Evolutionary conservation across 2,797 vertebrate species (phyloP).

Genomic region (Brachyalestes nurse): DNA sequence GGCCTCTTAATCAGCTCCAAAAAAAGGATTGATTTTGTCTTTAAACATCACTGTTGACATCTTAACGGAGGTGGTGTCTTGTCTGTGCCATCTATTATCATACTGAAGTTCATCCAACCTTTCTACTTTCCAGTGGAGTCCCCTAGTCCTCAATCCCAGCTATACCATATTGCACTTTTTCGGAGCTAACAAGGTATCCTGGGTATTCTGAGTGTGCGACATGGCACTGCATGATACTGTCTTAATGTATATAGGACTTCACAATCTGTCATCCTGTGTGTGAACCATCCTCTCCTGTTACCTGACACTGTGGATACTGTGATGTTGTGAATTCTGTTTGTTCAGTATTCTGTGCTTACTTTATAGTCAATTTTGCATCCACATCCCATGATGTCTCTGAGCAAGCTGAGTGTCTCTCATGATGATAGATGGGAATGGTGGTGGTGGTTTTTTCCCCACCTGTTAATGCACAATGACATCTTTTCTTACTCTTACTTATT

Average conservation of each 20-base stretch:
- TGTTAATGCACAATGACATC: background rate
- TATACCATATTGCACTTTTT: slow-evolving; percentile 99
- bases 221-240: slow-evolving; percentile 77
- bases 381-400: background rate
- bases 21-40: background rate
- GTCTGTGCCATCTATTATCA: slow-evolving; percentile 31
- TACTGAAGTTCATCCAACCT: slow-evolving; percentile 64
- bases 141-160: slow-evolving; percentile 99
- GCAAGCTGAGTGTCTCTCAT: background rate
- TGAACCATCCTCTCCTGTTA: slow-evolving; percentile 9
- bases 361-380: background rate
- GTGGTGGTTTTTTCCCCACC: background rate
- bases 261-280: slow-evolving; percentile 17
- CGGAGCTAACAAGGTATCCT: slow-evolving; percentile 96
- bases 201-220: slow-evolving; percentile 73
- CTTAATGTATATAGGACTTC: slow-evolving; percentile 46
- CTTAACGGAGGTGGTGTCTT: background rate
- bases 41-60: slow-evolving; percentile 27
- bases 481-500: too few species aligned
- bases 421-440: too few species aligned
- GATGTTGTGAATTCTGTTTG: background rate
- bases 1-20: background rate
- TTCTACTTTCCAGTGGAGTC: slow-evolving; percentile 95
- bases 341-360: background rate
- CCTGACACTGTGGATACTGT: background rate